A percentile compares a stretch with the other conserved stretches of the same genome.
Conservation (phyloP, 2,888 invertebrate genomes). For the Melinaea marsaeus region DNA sequence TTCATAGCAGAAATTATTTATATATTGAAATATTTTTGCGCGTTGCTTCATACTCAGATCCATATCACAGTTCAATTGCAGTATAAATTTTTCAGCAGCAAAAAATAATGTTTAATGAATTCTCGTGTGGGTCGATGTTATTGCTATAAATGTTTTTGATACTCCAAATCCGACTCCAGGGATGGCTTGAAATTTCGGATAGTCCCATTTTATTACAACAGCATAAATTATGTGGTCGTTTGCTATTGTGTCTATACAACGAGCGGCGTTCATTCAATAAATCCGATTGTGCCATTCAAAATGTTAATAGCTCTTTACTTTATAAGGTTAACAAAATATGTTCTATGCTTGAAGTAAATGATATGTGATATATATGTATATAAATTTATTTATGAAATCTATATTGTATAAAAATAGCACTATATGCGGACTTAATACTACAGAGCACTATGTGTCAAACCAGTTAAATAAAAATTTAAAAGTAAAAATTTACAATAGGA, state of each 20-base stretch:
- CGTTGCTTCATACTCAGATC: too few species aligned
- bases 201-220: constrained; percentile 32
- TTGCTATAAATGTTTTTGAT: constrained; percentile 18
- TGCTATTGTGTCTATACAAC: constrained; percentile 45
- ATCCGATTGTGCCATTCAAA: constrained; percentile 41
- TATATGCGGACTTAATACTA: too few species aligned
- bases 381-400: too few species aligned
- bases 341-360: constrained; percentile 1
- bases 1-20: too few species aligned
- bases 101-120: background rate
- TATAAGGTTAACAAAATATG: constrained; percentile 17
- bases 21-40: too few species aligned
- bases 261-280: constrained; percentile 41
- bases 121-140: constrained; percentile 4
- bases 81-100: too few species aligned
- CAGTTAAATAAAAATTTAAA: too few species aligned
- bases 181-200: constrained; percentile 21
- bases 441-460: too few species aligned
- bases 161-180: constrained; percentile 18
- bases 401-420: too few species aligned
- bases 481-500: too few species aligned
- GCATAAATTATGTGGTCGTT: constrained; percentile 44
- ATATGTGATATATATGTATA: background rate
- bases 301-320: constrained; percentile 40
- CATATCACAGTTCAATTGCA: too few species aligned